Conservation (phyloP, 2,113 vertebrate genomes). For the Rhombomys opimus region DNA sequence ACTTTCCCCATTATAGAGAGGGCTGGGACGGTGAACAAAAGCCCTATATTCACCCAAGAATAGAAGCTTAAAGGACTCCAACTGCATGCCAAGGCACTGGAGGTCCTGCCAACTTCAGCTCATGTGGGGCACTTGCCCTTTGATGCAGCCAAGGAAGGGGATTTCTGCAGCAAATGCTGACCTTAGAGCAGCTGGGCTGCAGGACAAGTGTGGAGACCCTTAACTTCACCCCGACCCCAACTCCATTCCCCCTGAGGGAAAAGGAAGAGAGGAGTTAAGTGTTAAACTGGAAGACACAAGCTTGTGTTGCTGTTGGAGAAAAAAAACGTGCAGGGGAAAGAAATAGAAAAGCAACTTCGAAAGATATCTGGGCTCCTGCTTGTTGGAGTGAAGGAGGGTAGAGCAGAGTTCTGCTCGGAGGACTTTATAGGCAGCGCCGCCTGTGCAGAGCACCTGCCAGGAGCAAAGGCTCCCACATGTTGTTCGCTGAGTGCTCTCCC, state of each 20-base stretch:
- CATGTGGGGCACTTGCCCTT: conserved; percentile 67
- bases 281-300: background rate
- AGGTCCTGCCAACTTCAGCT: conserved; percentile 71
- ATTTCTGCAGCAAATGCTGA: conserved; percentile 56
- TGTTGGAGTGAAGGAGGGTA: background rate
- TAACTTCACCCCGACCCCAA: background rate
- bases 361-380: background rate
- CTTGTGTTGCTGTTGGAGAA: background rate
- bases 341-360: background rate
- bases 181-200: conserved; percentile 54
- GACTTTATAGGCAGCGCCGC: accelerated
- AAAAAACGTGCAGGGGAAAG: background rate
- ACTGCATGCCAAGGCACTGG: conserved; percentile 55
- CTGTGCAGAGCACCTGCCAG: accelerated
- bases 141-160: conserved; percentile 62
- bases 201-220: background rate
- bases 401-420: background rate
- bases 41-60: conserved; percentile 71
- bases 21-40: conserved; percentile 65
- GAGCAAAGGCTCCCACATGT: background rate
- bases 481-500: background rate
- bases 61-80: conserved; percentile 57
- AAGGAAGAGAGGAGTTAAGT: background rate
- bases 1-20: conserved; percentile 44
- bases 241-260: background rate